A percentile compares a stretch with the other conserved stretches of the same genome.
These are phyloP conservation scores for Sclerodermus sp. DNA, from an alignment of 2,888 invertebrate genomes.

Conservation along the genomic window DNA sequence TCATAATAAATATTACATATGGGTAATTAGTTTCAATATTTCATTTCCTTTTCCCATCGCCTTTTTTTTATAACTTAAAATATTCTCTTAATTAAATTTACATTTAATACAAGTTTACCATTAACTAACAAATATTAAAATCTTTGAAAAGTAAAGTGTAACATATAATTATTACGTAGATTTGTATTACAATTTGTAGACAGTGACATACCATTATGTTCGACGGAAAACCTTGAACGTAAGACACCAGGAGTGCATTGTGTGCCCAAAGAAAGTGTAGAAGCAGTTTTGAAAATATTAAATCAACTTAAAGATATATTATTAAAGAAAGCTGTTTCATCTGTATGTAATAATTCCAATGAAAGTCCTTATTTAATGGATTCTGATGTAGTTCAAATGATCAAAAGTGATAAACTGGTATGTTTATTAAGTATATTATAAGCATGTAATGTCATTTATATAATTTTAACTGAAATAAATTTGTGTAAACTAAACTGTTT, in stretches of 20 bases:
- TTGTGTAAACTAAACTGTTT: neutral
- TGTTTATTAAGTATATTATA: constrained; percentile 18
- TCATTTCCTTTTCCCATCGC: constrained; percentile 47
- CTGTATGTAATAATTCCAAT: constrained; percentile 62
- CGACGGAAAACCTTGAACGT: constrained; percentile 57
- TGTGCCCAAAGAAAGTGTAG: constrained; percentile 65
- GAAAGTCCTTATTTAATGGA: constrained; percentile 66
- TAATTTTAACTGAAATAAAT: neutral
- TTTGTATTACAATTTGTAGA: constrained; percentile 47
- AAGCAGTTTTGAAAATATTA: constrained; percentile 66
- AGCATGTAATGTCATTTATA: neutral
- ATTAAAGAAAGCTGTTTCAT: constrained; percentile 62
- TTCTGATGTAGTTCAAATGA: constrained; percentile 65
- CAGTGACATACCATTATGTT: constrained; percentile 64
- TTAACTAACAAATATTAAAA: neutral
- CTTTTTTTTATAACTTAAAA: constrained; percentile 36
- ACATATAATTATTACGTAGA: constrained; percentile 1
- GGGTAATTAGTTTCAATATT: constrained; percentile 40
- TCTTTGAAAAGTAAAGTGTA: constrained; percentile 1
- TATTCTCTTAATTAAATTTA: constrained; percentile 6
- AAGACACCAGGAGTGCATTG: constrained; percentile 67
- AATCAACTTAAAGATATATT: constrained; percentile 69
- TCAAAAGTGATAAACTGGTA: constrained; percentile 58
- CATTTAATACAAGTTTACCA: constrained; percentile 47
- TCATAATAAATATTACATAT: constrained; percentile 60